Conservation (phyloP, 1,140 invertebrate species). For the Tetragonula clypearis region DNA sequence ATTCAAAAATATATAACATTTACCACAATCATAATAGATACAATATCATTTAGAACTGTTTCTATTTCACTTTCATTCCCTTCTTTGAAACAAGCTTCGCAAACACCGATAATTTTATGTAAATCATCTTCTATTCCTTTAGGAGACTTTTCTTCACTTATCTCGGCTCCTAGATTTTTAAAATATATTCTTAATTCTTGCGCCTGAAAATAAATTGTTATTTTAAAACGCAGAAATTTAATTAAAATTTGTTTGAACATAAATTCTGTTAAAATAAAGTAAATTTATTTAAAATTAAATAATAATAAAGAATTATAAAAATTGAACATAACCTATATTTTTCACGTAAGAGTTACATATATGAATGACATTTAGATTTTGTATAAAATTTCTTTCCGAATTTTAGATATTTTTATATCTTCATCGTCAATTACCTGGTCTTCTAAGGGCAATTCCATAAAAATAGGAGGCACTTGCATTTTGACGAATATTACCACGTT, state of each 20-base stretch:
- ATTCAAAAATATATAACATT: constrained; percentile 73
- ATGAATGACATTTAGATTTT: background rate
- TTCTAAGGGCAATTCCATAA: constrained; percentile 90
- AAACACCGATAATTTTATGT: constrained; percentile 96
- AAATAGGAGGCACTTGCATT: constrained; percentile 90
- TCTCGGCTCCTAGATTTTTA: constrained; percentile 94
- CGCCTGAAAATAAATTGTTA: constrained; percentile 84
- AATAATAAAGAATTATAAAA: constrained; percentile 8
- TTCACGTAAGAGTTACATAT: background rate
- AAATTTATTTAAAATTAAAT: background rate
- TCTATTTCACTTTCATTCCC: constrained; percentile 91
- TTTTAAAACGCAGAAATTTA: constrained; percentile 6
- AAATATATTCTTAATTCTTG: constrained; percentile 94
- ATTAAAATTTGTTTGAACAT: background rate
- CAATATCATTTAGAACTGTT: constrained; percentile 93
- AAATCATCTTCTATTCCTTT: constrained; percentile 97
- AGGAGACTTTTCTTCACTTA: constrained; percentile 93
- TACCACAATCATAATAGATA: constrained; percentile 95
- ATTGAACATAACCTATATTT: constrained; percentile 15
- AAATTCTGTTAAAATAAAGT: background rate
- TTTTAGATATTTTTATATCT: background rate
- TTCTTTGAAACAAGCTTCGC: constrained; percentile 95
- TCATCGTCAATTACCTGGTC: constrained; percentile 85
- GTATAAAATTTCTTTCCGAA: background rate
- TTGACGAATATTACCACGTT: constrained; percentile 65